phyloP scores from a whole-genome alignment of 2,113 vertebrate genomes.

The Cryptomyrus ogoouensis region DNA sequence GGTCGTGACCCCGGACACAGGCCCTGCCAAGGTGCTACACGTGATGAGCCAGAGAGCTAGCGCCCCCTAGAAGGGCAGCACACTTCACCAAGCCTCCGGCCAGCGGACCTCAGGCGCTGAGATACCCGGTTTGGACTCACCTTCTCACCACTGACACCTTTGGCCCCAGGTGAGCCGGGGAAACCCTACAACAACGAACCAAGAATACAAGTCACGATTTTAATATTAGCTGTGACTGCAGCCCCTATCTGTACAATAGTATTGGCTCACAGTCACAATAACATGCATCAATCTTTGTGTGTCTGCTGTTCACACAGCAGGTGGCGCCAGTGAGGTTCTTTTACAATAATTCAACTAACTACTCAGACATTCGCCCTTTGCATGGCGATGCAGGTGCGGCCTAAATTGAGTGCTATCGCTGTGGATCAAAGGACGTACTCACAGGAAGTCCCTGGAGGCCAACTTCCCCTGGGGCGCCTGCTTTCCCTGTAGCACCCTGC shows the following conservation, averaged over 20 bases:
- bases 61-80: not conserved
- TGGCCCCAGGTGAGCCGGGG: conserved; percentile 77
- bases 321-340: not conserved
- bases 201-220: not conserved
- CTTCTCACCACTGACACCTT: conserved; percentile 78
- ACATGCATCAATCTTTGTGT: not conserved
- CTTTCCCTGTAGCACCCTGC: conserved; percentile 80
- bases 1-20: not conserved
- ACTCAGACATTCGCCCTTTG: not conserved
- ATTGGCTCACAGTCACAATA: not conserved
- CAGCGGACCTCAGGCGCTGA: not conserved
- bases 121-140: conserved; percentile 48
- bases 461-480: conserved; percentile 80
- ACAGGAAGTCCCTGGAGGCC: conserved; percentile 88
- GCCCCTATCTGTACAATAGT: not conserved
- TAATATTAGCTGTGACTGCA: not conserved
- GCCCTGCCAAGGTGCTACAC: not conserved
- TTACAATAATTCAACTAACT: not conserved
- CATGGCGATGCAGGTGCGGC: not conserved
- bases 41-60: not conserved
- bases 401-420: not conserved
- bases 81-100: not conserved
- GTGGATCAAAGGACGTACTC: conserved; percentile 56
- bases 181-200: conserved; percentile 71
- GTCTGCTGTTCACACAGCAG: not conserved